Percentiles rank a stretch among this genome's conserved stretches.
Conservation (phyloP, 2,113 vertebrate genomes). For the Python bivittatus region DNA sequence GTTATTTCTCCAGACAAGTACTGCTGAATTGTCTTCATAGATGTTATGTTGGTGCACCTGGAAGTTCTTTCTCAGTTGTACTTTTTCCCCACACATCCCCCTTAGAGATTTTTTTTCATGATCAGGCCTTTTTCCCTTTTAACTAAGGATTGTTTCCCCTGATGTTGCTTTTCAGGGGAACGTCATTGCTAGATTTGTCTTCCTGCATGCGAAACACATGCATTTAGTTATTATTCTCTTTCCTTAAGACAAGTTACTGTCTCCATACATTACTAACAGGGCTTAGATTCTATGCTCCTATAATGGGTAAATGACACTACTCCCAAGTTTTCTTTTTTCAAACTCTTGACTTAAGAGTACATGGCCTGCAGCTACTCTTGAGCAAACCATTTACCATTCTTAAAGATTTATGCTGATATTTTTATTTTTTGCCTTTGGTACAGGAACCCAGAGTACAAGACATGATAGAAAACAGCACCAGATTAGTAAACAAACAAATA, state of each 20-base stretch:
- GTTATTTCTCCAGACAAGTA: not conserved
- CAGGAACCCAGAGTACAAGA: constrained; percentile 49
- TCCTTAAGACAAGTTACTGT: constrained; percentile 79
- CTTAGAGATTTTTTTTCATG: not conserved
- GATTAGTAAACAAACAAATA: constrained; percentile 43
- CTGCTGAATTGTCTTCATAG: too few species aligned
- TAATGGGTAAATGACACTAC: constrained; percentile 78
- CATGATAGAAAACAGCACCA: constrained; percentile 65
- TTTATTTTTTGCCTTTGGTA: constrained; percentile 67
- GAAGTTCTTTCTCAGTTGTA: constrained; percentile 1
- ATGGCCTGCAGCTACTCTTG: constrained; percentile 74
- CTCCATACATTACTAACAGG: constrained; percentile 78
- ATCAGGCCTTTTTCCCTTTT: too few species aligned
- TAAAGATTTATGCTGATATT: constrained; percentile 70
- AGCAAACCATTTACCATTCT: constrained; percentile 71
- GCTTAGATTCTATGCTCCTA: constrained; percentile 73
- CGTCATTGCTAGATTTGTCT: constrained; percentile 67
- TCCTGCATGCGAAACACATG: constrained; percentile 70
- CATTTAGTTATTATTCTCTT: constrained; percentile 75
- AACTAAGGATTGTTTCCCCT: constrained; percentile 62
- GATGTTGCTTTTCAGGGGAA: constrained; percentile 71
- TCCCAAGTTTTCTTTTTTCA: constrained; percentile 80
- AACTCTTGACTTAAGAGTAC: constrained; percentile 79
- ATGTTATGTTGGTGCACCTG: not conserved
- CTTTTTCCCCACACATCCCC: constrained; percentile 38